A percentile compares a stretch with the other conserved stretches of the same genome.
Conservation (phyloP, 92 coral and sea anemone species). For the Heteractis magnifica region DNA sequence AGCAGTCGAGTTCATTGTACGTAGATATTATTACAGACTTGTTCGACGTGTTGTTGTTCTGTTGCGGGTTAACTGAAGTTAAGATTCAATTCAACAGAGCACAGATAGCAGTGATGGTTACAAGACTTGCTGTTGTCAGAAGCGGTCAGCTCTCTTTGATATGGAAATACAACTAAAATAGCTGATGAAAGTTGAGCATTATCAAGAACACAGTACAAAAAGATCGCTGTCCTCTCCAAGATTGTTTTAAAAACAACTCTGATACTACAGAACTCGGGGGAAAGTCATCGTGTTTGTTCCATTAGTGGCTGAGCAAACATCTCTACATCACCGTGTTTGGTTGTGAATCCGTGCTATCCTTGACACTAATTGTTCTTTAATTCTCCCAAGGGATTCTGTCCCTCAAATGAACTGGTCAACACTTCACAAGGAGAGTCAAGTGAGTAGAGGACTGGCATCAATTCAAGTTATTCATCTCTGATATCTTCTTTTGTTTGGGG, state of each 20-base stretch:
- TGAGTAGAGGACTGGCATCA: slow-evolving; percentile 8
- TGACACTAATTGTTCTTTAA: slow-evolving; percentile 55
- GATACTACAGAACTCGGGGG: not conserved
- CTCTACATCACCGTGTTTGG: not conserved
- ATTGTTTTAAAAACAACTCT: not conserved
- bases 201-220: not conserved
- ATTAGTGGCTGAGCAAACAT: slow-evolving; percentile 29
- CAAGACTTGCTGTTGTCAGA: not conserved
- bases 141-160: slow-evolving; percentile 34
- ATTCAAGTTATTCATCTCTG: not conserved
- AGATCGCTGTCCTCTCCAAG: slow-evolving; percentile 6
- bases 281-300: not conserved
- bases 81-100: slow-evolving; percentile 33
- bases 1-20: slow-evolving; percentile 2
- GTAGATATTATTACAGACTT: not conserved
- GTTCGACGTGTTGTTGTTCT: not conserved
- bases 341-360: slow-evolving; percentile 17
- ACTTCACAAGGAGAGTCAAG: slow-evolving; percentile 40
- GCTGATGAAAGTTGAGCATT: slow-evolving; percentile 4
- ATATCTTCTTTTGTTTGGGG: slow-evolving; percentile 22
- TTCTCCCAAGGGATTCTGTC: slow-evolving; percentile 55
- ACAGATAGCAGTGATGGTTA: slow-evolving; percentile 3
- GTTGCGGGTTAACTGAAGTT: slow-evolving; percentile 26
- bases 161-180: slow-evolving; percentile 24
- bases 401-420: slow-evolving; percentile 61